Base-by-base conservation (phyloP, 1,140 invertebrate genomes). In the Mercenaria mercenaria region DNA sequence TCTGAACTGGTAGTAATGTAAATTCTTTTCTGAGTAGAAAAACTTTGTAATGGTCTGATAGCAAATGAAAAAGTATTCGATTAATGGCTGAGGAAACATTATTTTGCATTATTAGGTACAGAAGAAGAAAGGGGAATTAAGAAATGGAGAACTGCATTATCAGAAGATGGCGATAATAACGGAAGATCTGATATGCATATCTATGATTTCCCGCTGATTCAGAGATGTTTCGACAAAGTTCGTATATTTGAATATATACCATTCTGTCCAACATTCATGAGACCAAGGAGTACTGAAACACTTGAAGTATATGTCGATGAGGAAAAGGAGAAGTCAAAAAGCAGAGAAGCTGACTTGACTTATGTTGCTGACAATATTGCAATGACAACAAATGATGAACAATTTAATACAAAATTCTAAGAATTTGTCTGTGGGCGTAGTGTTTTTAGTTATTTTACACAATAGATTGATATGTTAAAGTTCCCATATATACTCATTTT, bases 161-260 rank as follows among this genome's bases (percentile, higher is more conserved):
- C n/a, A 20, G 18, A 56, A 29, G 32, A 52, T 43, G 32, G 37
- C 18, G 11, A 23, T 69, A 39, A 29, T 20, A 29, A 50, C 20
- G 6, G 26, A 20, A n/a, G 50, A 23, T n/a, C 37, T 32, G 43
- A 26, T 11, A 43, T 88, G 15, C 34, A 67, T 10, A 69, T 80
- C 11, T 92, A 92, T 77, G 89, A 92, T 32, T 29, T 92, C 34
- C 92, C 92, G 23, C 32, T 90, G 23, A 88, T 92, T 34, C 92
- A 92, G 50, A 74, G 59, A 50, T 89, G 85, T 64, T 72, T 92
- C 0, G 84, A 92, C 52, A 91, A 83, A 83, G n/a, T 90, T 20
- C 34, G 80, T 1, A 43, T 82, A 29, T 77, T 80, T 18, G 56
- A 37, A 59, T 90, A 80, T 59, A 18, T 92, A 23, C 92, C 92